Evolutionary conservation across 2,888 invertebrate genomes (phyloP), one percentile per base, ranked within the genome.

Genomic region (Tanypteryx hageni): DNA sequence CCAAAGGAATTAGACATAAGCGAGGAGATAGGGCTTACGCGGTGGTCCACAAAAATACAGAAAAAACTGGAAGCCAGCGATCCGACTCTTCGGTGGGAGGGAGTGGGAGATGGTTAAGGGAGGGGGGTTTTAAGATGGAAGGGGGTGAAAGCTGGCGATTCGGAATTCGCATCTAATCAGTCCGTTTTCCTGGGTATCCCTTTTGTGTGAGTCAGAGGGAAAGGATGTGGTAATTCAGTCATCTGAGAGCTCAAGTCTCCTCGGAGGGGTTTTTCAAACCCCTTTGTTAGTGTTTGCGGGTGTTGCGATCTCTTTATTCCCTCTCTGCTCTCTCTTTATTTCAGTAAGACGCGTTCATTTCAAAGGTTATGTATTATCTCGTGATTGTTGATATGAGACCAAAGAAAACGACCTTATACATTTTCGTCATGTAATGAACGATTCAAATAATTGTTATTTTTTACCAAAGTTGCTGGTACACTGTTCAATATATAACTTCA

Each of bases 1-100:
- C 89, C 89, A 89, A 89, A 89, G 89, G 89, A 89, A 89, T 89
- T 89, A 89, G 64, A 89, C 89, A 68, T 61, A 18, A 31, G 59
- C 58, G 44, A 44, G 44, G n/a, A 44, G 31, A 44, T 10, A 3
- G n/a, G 82, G 82, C 56, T 57, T 44, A 44, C 44, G 83, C 5
- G 56, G 59, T 14, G 59, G 18, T n/a, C n/a, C 64, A 76, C 76
- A 76, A 76, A 76, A 76, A 68, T 31, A 8, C 16, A 31, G 27
- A 59, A 44, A 61, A 22, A 9, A 31, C 22, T 13, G 14, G 27
- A 44, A 57, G 56, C 18, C 18, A 56, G 83, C 83, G 83, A 56
- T 56, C n/a, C n/a, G 56, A 9, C 83, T 57, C 56, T 9, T 13
- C 83, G 83, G 64, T 10, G n/a, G 57, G 44, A 57, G 57, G 44